Percentiles rank a stretch among this genome's conserved stretches.
These are phyloP conservation scores for Procambarus clarkii DNA, from an alignment of 1,140 invertebrate genomes.

Conservation along the genomic window DNA sequence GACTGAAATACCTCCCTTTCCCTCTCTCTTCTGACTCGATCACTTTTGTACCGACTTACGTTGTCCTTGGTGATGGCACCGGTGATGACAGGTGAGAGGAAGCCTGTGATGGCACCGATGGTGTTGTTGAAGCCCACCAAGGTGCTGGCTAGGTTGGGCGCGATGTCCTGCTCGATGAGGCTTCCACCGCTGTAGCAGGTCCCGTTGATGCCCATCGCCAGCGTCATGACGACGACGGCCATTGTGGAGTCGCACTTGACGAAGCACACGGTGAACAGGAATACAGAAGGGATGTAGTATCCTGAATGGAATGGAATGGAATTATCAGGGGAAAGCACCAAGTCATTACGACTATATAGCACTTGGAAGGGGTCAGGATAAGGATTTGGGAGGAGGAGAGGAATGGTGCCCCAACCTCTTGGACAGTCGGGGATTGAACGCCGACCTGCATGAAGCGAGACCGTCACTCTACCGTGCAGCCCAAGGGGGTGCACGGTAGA, in stretches of 20 bases:
- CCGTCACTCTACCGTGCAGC: no score
- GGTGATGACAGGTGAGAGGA: background rate
- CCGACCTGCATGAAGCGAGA: no score
- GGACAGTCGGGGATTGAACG: no score
- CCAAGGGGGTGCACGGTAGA: no score
- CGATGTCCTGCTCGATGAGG: background rate
- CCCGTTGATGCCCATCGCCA: background rate
- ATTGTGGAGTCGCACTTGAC: background rate
- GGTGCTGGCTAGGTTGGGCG: background rate
- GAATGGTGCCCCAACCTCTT: no score
- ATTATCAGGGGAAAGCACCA: no score
- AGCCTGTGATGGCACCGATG: background rate
- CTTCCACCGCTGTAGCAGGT: background rate
- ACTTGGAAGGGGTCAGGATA: no score
- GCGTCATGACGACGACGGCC: background rate
- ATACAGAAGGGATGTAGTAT: background rate
- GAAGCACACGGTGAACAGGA: background rate
- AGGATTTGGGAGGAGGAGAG: no score
- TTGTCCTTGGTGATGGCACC: background rate
- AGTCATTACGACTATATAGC: no score
- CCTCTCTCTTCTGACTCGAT: no score
- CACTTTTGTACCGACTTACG: background rate
- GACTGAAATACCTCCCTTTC: no score
- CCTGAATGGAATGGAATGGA: no score
- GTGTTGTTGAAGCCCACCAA: slow-evolving; percentile 7